Base-by-base conservation (phyloP, 2,888 invertebrate genomes). In the Allolobophora icterica region DNA sequence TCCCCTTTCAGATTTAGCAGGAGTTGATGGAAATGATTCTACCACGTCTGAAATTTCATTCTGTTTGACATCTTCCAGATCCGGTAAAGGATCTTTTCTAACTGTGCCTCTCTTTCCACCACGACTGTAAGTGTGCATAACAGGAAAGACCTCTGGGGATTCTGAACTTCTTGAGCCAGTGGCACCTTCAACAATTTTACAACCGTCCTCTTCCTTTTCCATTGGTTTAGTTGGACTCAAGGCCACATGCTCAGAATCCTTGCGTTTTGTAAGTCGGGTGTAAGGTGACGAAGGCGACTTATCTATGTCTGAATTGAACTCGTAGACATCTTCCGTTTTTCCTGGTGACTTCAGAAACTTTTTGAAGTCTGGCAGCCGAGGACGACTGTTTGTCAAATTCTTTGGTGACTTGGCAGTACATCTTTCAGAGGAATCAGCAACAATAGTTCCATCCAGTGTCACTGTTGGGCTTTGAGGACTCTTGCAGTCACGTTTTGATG, bases 261-360 rank as follows among this genome's bases (percentile, higher is more conserved):
- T 35, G 35, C 3, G 87, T 87, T 38, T 87, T 24, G 38, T 6
- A 87, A 87, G 35, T 71, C n/a, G 71, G 33, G 38, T 87, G 35
- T 24, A 35, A 34, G 87, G 34, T 24, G 15, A 87, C 38, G 24
- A 24, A 34, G 87, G 87, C 19, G 38, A 35, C 35, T 34, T 17
- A 34, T 34, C 34, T 24, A 24, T 21, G 38, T 87, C 87, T 17
- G 87, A 87, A 35, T 6, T 24, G 30, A 87, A 87, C 5, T 87
- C 87, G 34, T 87, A 87, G 35, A 11, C 87, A 24, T 87, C 38
- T 35, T 24, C 35, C 35, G 6, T 35, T 34, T 38, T 34, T 35
- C 34, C 34, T 24, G 87, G 87, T 35, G 87, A 87, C 34, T 35
- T 87, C 35, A 87, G 87, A 38, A 87, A 87, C 87, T 87, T 87